Evolutionary conservation across 2,113 vertebrate genomes (phyloP), one percentile per base, ranked within the genome.

Genomic region (Neogale vison): DNA sequence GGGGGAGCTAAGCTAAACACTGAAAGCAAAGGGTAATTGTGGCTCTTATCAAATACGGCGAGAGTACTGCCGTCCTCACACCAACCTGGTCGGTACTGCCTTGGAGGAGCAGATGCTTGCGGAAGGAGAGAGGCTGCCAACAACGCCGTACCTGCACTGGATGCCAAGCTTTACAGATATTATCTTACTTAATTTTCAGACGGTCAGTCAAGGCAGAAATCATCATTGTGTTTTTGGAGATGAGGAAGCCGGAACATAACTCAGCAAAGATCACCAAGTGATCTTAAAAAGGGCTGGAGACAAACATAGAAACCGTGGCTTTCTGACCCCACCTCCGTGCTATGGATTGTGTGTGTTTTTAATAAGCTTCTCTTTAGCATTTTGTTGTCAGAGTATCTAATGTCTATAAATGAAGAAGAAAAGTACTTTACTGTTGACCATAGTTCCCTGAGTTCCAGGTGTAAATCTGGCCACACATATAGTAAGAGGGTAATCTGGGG

Each of bases 101-200:
- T 74, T 52, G 52, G 29, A 24, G 52, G 39, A 55, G 24, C 26
- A 3, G 1, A 57, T 36, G 52, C 57, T 34, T 39, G 5, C 63
- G 2, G 39, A 5, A 13, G 11, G 4, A 18, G 36, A 13, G n/a
- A 76, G 24, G n/a, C 11, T 65, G 7, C 57, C 15, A 13, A 36
- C 26, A 47, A 1, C 0, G 3, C 23, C 34, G 10, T 11, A 29
- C 0, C 34, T 29, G 14, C 26, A 5, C 13, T 17, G 65, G 61
- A 31, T 2, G 15, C 52, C 7, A 80, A 72, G 47, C 21, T 20
- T 36, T 36, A 47, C 29, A 29, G 61, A 31, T 4, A 57, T 29
- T 14, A 4, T 57, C 59, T 57, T 7, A 36, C 9, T 69, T 83
- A 69, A 65, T 80, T 93, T 24, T 69, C 89, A 80, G 50, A 92